Evolutionary conservation across 2,113 vertebrate species (phyloP), one percentile per base, ranked within the genome.

Genomic region (Eptesicus fuscus): DNA sequence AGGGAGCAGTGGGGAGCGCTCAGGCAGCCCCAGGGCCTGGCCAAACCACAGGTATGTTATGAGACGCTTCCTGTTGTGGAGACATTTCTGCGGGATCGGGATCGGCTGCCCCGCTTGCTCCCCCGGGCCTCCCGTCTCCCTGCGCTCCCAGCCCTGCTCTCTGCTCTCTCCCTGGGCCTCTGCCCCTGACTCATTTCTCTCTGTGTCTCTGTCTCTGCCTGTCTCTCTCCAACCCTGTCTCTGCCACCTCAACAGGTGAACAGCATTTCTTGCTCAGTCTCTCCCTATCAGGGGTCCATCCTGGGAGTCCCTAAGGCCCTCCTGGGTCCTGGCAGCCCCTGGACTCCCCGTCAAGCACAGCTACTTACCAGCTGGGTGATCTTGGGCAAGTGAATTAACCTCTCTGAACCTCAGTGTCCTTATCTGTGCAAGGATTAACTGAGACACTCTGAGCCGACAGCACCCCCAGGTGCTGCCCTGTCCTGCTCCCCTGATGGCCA

Each of bases 31-130:
- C 85, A 56, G 96, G 96, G 92, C 96, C 96, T 83, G 88, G 98
- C 98, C 98, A 98, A 98, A 99, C 98, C 98, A 97, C 98, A 98
- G 98, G 98, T 98, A 98, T 98, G 98, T 98, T 98, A 98, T 98
- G 98, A 98, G 98, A 98, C 97, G 95, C 98, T 98, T 99, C 98
- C 98, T 99, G 98, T 98, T 98, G 98, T 98, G 98, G 98, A 98
- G 98, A 98, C 97, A 96, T 97, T 98, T 98, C 98, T 98, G 98
- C 93, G 95, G 98, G 96, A 97, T 97, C 93, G 95, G 98, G 96
- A 97, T 97, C 97, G 84, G 83, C 93, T 89, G 92, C 93, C 92
- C 83, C 44, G 56, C 96, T 95, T 14, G 63, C 84, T 85, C 49
- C 70, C 93, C 79, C 1, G 56, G 17, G 70, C 90, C 83, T 92